Evolutionary conservation across 2,888 invertebrate genomes (phyloP).

Genomic region (Rotaria socialis): DNA sequence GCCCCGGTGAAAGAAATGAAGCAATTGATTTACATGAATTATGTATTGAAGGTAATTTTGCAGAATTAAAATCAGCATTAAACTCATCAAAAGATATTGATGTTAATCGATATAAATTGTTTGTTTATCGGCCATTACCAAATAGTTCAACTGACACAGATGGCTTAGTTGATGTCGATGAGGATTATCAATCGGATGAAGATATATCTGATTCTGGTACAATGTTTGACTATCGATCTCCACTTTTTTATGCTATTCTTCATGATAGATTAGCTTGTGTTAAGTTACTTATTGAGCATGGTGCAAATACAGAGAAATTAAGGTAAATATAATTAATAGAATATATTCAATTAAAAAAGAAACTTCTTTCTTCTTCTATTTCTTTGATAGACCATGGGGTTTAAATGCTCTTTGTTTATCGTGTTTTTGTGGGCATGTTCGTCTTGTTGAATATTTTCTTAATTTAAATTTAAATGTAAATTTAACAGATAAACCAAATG

Average conservation of each 20-base stretch:
- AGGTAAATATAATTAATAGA: not conserved
- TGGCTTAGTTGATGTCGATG: too few relatives aligned
- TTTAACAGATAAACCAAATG: conserved; percentile 9
- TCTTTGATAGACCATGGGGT: conserved; percentile 12
- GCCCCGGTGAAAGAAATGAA: too few relatives aligned
- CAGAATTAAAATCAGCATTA: too few relatives aligned
- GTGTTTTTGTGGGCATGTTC: not conserved
- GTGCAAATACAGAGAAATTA: not conserved
- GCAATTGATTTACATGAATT: too few relatives aligned
- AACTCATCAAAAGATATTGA: too few relatives aligned
- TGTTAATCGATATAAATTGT: too few relatives aligned
- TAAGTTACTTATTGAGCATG: not conserved
- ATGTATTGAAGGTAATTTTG: too few relatives aligned
- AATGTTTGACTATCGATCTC: conserved; percentile 24
- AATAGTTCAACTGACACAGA: too few relatives aligned
- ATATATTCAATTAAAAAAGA: not conserved
- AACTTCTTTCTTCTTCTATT: not conserved
- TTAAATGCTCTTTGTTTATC: conserved; percentile 26
- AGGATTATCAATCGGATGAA: too few relatives aligned
- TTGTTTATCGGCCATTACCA: too few relatives aligned
- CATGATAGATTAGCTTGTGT: conserved; percentile 11
- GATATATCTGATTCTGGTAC: not conserved
- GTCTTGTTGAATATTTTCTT: conserved; percentile 15
- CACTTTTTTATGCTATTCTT: not conserved
- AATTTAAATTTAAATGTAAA: not conserved